Evolutionary conservation across 2,797 vertebrate genomes (phyloP), one percentile per base, ranked within the genome.

Genomic region (Thaleichthys pacificus): DNA sequence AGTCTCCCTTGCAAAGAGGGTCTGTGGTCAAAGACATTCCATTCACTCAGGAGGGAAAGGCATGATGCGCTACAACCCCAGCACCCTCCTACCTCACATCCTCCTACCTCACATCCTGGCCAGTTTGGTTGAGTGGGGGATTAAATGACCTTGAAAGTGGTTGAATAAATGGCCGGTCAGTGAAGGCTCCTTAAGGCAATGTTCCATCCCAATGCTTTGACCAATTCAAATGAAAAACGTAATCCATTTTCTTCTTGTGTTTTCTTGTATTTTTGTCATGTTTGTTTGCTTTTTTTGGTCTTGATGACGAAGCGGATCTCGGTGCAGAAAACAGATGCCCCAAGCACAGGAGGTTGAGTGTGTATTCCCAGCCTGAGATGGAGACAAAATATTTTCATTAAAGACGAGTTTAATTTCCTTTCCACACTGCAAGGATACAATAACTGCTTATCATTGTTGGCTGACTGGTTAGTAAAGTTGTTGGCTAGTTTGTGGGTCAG

Each of bases 151-250:
- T 66, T 65, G 80, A 86, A 81, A 88, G 87, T 80, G 77, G 77
- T 75, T 66, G 70, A 79, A 76, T 74, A 61, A 73, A 80, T 74
- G 69, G 80, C 82, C 93, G 87, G 93, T 94, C 92, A 89, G 89
- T 82, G 86, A 90, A 91, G 91, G 91, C 91, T 94, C 74, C 87
- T 95, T 96, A 96, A 97, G 96, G 95, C 96, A 93, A 88, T 86
- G 82, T 91, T 87, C 82, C 91, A 90, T 90, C 88, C 92, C 77
- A 14, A 83, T 84, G 92, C 92, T 91, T 87, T 90, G 74, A 79
- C 82, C 71, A 70, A 79, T 68, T 75, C 73, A 73, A 82, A 88
- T 75, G 21, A 78, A 81, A 80, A 79, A 71, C 70, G 49, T 24
- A 62, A 69, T 58, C 14, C 66, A 19, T 61, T 49, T 69, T 62